Base-by-base conservation (phyloP, 1,140 invertebrate genomes). In the Drosophila nannoptera region DNA sequence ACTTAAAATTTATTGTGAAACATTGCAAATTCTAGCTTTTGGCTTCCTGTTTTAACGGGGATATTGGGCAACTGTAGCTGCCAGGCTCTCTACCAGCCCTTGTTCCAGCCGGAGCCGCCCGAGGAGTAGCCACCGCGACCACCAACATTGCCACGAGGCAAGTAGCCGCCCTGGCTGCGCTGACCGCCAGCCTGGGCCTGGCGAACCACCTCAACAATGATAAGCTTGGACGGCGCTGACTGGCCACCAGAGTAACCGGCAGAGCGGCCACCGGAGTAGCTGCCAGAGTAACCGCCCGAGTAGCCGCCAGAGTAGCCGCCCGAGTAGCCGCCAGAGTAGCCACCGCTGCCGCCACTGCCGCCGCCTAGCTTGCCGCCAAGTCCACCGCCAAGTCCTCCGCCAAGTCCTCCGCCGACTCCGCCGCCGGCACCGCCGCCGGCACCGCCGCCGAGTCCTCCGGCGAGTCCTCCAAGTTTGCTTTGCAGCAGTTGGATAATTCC, bases 141-240 rank as follows among this genome's bases (percentile, higher is more conserved):
- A 32, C 46, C 46, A 7, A 22, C 46, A 49, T 48, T 29, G 22
- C 73, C 46, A 12, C 75, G 75, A 3, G 38, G 42, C 11, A 53
- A 75, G 29, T 53, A 74, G 8, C 78, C 76, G 14, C 77, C 77
- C 14, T 64, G 69, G 3, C 71, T 63, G 4, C 75, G 58, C 2
- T 70, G 35, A 11, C 58, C 52, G 8, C 58, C 50, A 3, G 60
- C 61, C 7, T 77, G 53, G 0, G 75, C 75, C 33, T 81, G 61
- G 29, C 11, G 72, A 65, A 75, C 54, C 32, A 83, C 78, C 46
- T 82, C 69, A 36, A 82, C 78, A 46, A 82, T 83, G 72, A 78
- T 48, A 22, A 82, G 64, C 66, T 82, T 82, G 2, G 49, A n/a
- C 4, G 32, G 58, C 36, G 49, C 66, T 35, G 58, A 69, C 6